Percentiles rank a stretch among this genome's conserved stretches.
phyloP scores from a whole-genome alignment of 2,888 invertebrate genomes.

The Tenthredo distinguenda region DNA sequence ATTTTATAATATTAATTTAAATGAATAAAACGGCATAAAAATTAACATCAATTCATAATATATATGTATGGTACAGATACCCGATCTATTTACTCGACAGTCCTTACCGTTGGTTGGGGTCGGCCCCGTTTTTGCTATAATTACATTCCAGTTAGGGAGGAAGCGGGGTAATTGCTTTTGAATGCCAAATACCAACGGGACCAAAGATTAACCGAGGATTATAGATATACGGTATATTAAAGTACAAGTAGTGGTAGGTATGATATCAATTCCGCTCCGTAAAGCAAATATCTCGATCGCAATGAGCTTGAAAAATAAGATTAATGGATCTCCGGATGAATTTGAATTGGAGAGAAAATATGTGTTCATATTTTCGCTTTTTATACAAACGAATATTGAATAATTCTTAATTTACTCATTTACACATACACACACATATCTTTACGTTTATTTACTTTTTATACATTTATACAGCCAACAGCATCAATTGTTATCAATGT shows the following conservation, averaged over 20 bases:
- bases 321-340: neutral
- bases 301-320: neutral
- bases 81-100: constrained; percentile 18
- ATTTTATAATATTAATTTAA: neutral
- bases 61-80: neutral
- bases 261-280: neutral
- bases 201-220: constrained; percentile 17
- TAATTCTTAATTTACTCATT: neutral
- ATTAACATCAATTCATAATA: neutral
- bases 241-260: neutral
- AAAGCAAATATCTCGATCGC: constrained; percentile 24
- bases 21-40: neutral
- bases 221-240: neutral
- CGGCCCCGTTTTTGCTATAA: constrained; percentile 31
- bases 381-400: neutral
- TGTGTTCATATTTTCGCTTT: neutral
- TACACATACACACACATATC: neutral
- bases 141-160: constrained; percentile 38
- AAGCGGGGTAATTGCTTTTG: constrained; percentile 27
- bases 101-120: constrained; percentile 16
- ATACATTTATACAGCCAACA: constrained; percentile 79
- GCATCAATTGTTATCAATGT: constrained; percentile 93
- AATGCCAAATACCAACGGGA: constrained; percentile 36
- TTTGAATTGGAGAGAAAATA: neutral
- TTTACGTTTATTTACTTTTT: constrained; percentile 46